Conservation (phyloP, 2,888 invertebrate species). For the Subacronicta megacephala region DNA sequence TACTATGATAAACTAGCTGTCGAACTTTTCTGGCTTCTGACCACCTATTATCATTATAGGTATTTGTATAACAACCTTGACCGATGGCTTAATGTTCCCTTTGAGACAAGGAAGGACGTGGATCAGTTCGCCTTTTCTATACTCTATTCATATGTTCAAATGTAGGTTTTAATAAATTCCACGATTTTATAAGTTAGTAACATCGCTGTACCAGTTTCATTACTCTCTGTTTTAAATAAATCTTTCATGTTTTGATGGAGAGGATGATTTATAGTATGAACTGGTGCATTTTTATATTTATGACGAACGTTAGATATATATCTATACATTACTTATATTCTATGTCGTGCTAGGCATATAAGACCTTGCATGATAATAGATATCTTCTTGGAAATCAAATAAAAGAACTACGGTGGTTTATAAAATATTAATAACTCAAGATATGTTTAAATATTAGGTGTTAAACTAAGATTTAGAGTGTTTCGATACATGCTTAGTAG, state of each 20-base stretch:
- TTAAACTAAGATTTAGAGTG: constrained; percentile 13
- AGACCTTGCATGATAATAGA: too few species aligned
- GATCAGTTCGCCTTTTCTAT: background rate
- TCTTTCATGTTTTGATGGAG: constrained; percentile 22
- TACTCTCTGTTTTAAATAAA: constrained; percentile 22
- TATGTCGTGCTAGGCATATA: too few species aligned
- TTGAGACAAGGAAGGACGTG: too few species aligned
- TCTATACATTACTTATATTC: too few species aligned
- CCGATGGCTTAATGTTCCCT: too few species aligned
- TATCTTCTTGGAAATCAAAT: too few species aligned
- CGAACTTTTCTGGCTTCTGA: too few species aligned
- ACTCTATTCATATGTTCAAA: constrained; percentile 29
- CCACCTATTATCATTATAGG: too few species aligned
- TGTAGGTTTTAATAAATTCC: constrained; percentile 34
- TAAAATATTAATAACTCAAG: constrained; percentile 24
- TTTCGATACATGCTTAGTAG: constrained; percentile 1
- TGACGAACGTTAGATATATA: constrained; percentile 19
- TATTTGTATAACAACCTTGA: too few species aligned
- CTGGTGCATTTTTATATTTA: constrained; percentile 36
- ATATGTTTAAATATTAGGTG: constrained; percentile 7
- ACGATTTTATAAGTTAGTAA: constrained; percentile 3
- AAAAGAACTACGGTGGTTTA: too few species aligned
- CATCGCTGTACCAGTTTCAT: constrained; percentile 16
- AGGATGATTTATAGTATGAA: constrained; percentile 37
- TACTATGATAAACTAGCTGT: too few species aligned